Base-by-base conservation (phyloP, 92 coral and sea anemone genomes). In the Diadumene lineata region DNA sequence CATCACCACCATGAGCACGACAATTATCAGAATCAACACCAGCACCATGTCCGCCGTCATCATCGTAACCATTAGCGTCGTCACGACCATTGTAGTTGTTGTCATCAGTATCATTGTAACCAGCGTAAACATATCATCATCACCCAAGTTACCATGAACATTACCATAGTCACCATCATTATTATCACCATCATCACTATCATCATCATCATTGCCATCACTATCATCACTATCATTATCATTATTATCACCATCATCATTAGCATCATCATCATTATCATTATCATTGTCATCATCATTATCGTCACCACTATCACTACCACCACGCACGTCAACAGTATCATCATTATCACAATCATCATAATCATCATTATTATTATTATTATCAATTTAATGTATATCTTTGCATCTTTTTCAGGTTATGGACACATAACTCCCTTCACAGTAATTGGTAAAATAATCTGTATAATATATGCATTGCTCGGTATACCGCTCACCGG, bases 401-500 rank as follows among this genome's bases (percentile, higher is more conserved):
- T 38, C 13, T 38, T 13, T 38, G 48, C 13, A n/a, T 38, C 31
- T 71, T 57, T 61, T 53, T 64, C 87, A 96, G 99, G 99, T 27
- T 96, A 96, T 74, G 99, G 99, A 21, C 99, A 96, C 69, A 69
- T 96, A 29, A 97, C 94, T 1, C 99, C 99, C 6, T 62, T 80
- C 28, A 86, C 99, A 8, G 16, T 72, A 2, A 72, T 66, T 78
- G 99, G 99, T 1, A 81, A 89, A 13, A 51, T 89, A 1, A 65
- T 96, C 30, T 96, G 99, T 62, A 96, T 96, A 21, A 38, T 89
- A 7, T 96, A 96, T 58, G 99, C 99, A 1, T 51, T 96, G 32
- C 70, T 96, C 66, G 99, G 99, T 0, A 96, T 96, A 9, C 99
- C 99, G 22, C 26, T 96, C 19, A 96, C 99, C 0, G 99, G 97